Evolutionary conservation across 2,797 vertebrate genomes (phyloP).

Genomic region (Rhinophrynus dorsalis): DNA sequence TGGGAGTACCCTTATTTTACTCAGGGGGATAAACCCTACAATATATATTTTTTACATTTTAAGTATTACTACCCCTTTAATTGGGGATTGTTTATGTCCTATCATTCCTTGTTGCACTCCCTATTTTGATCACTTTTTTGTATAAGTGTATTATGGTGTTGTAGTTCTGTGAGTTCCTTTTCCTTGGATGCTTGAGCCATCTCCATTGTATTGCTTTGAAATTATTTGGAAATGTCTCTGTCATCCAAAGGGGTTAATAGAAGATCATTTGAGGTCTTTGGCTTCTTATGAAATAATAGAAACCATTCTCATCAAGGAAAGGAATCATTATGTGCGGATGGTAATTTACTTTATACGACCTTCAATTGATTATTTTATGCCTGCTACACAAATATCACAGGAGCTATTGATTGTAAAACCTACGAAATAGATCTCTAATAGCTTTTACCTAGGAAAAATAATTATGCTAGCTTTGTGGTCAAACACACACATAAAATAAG

Average conservation of each 20-base stretch:
- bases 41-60: no score
- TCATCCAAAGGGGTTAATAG: constrained; percentile 42
- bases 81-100: no score
- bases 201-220: no score
- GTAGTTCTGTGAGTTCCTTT: no score
- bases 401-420: constrained; percentile 87
- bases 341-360: constrained; percentile 90
- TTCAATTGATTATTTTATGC: constrained; percentile 84
- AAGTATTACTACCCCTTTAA: no score
- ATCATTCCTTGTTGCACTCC: no score
- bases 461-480: constrained; percentile 78
- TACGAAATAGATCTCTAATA: constrained; percentile 87
- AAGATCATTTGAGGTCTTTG: constrained; percentile 55
- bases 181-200: background rate
- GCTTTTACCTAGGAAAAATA: constrained; percentile 81
- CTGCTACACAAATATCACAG: constrained; percentile 88
- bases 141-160: no score
- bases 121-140: no score
- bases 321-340: constrained; percentile 83
- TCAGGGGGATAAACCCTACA: no score
- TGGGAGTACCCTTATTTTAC: no score
- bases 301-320: constrained; percentile 79
- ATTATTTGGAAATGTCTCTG: no score
- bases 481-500: constrained; percentile 79
- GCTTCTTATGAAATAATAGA: constrained; percentile 84